Conservation (phyloP, 2,113 vertebrate species). For the Salvelinus sp. region DNA sequence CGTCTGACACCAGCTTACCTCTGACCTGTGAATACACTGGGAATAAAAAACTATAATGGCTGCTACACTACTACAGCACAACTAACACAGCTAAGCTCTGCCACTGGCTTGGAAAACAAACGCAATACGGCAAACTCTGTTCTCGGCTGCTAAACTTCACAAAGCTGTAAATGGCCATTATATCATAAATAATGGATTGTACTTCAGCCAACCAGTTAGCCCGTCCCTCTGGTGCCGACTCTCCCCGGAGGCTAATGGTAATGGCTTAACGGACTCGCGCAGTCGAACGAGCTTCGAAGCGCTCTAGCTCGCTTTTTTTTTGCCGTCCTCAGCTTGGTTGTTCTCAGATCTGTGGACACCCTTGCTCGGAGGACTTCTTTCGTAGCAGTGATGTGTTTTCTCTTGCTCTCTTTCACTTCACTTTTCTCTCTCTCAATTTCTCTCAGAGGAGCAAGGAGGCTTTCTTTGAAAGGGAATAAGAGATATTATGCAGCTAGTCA, state of each 20-base stretch:
- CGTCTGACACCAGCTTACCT: no score
- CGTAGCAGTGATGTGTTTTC: background rate
- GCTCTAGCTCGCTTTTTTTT: constrained; percentile 12
- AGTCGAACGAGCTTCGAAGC: constrained; percentile 19
- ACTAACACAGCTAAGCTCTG: background rate
- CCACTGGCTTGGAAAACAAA: constrained; percentile 43
- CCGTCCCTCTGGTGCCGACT: constrained; percentile 16
- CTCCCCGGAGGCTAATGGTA: constrained; percentile 15
- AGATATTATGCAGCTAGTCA: constrained; percentile 27
- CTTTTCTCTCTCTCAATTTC: constrained; percentile 24
- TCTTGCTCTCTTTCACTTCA: background rate
- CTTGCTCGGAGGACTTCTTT: background rate
- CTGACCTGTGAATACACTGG: constrained; percentile 18
- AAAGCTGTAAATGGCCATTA: constrained; percentile 47
- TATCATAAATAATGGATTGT: constrained; percentile 55
- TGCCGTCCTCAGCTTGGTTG: background rate
- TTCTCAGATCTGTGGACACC: constrained; percentile 10
- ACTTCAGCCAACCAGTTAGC: constrained; percentile 29
- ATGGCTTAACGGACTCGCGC: constrained; percentile 24
- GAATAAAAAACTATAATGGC: background rate
- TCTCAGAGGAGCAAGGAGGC: constrained; percentile 8
- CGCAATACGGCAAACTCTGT: background rate
- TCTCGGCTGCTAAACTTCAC: constrained; percentile 39
- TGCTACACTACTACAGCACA: no score
- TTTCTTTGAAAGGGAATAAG: constrained; percentile 18